phyloP scores from a whole-genome alignment of 2,888 invertebrate species.

The Chaitophorus viminalis region DNA sequence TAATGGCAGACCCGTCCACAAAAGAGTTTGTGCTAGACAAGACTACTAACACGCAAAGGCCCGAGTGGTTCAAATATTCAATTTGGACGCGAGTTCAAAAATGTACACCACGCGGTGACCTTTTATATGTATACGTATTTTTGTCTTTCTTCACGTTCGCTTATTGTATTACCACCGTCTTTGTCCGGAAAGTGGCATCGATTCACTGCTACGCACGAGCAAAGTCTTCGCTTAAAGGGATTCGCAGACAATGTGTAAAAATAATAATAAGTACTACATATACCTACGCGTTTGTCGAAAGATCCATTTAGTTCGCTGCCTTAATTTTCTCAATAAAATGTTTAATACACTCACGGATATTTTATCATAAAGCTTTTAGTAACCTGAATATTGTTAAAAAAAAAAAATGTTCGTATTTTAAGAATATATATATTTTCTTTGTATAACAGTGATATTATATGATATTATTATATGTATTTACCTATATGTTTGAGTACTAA shows the following conservation, averaged over 20 bases:
- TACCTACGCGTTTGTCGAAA: background rate
- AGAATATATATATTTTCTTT: too few species aligned
- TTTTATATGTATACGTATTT: constrained; percentile 8
- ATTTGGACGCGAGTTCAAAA: constrained; percentile 32
- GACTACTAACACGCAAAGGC: constrained; percentile 33
- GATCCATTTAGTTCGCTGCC: background rate
- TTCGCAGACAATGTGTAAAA: background rate
- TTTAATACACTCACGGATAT: background rate
- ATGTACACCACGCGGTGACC: background rate
- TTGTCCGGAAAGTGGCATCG: constrained; percentile 15
- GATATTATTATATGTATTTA: too few species aligned
- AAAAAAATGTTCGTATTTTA: too few species aligned
- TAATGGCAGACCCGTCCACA: constrained; percentile 40
- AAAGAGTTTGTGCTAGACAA: constrained; percentile 26
- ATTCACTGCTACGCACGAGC: background rate
- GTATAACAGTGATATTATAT: too few species aligned
- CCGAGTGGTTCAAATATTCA: constrained; percentile 50
- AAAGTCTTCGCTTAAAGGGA: constrained; percentile 29
- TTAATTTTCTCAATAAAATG: background rate
- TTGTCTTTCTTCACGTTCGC: background rate
- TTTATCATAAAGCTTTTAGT: background rate
- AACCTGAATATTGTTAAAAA: background rate
- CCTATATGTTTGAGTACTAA: too few species aligned
- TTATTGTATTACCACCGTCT: constrained; percentile 14
- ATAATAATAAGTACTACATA: background rate